phyloP scores from a whole-genome alignment of 1,140 invertebrate species.

The Drosophila sucinea region DNA sequence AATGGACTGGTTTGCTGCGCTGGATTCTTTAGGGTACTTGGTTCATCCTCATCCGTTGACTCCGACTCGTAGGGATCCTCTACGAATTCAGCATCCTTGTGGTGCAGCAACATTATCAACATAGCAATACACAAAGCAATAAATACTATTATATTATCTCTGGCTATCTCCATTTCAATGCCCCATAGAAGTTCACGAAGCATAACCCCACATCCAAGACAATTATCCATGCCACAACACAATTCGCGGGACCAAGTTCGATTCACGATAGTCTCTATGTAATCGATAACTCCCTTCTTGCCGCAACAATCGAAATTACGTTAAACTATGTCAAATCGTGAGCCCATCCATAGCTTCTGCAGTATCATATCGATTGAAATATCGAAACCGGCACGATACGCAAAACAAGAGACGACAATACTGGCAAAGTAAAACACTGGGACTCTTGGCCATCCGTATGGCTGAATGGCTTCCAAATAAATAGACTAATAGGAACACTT shows the following conservation, averaged over 20 bases:
- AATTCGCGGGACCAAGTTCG: slow-evolving; percentile 40
- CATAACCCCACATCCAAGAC: slow-evolving; percentile 31
- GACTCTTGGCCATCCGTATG: slow-evolving; percentile 31
- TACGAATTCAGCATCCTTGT: neutral
- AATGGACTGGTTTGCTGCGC: neutral
- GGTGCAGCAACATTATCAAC: slow-evolving; percentile 25
- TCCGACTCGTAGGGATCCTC: slow-evolving; percentile 32
- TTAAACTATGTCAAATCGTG: slow-evolving; percentile 27
- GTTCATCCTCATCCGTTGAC: neutral
- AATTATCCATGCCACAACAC: slow-evolving; percentile 43
- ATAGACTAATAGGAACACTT: neutral
- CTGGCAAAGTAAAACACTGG: slow-evolving; percentile 16
- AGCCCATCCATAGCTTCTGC: slow-evolving; percentile 26
- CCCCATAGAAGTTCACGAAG: slow-evolving; percentile 24
- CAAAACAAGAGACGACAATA: slow-evolving; percentile 36
- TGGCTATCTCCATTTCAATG: slow-evolving; percentile 54
- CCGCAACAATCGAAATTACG: slow-evolving; percentile 49
- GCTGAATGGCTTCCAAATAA: slow-evolving; percentile 25
- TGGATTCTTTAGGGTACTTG: slow-evolving; percentile 3
- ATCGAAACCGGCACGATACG: neutral
- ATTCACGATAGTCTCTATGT: slow-evolving; percentile 25
- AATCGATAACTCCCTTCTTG: slow-evolving; percentile 40
- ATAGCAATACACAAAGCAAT: slow-evolving; percentile 24
- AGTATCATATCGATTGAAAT: slow-evolving; percentile 31
- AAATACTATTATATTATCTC: slow-evolving; percentile 51